Base-by-base conservation (phyloP, 1,140 invertebrate genomes). In the Monochamus saltuarius region DNA sequence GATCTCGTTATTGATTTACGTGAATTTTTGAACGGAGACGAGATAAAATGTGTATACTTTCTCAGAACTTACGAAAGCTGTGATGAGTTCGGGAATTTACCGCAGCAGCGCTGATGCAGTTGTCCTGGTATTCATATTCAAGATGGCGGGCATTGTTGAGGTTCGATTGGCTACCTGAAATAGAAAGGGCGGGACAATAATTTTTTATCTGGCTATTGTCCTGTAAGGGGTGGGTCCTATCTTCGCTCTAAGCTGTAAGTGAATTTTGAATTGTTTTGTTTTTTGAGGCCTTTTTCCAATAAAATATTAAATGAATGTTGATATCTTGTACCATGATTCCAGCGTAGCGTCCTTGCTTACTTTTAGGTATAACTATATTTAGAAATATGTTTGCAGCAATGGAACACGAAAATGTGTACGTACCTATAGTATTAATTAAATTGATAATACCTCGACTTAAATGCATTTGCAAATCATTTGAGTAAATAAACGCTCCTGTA, bases 1-100 rank as follows among this genome's bases (percentile, higher is more conserved):
- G 69, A 71, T 71, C 65, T 62, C 64, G 11, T 37, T 49, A 69
- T 72, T 64, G 70, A 72, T 71, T 69, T 64, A 39, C 67, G 61
- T 64, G 64, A 61, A 59, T 68, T 67, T 69, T 62, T 35, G 50
- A 37, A 46, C 43, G 62, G 56, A 61, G 56, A 40, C 56, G 59
- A 42, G 47, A 36, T 49, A 54, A 64, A 64, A 50, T 66, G 69
- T 62, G 63, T 61, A 57, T 57, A 43, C 59, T 55, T 43, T 58
- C 36, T 54, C 39, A 62, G 62, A 54, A 67, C 51, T 45, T 36
- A 60, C 49, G 64, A 62, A 67, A 63, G 63, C 68, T 68, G 60
- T 68, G 70, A 43, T 47, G 70, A 68, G 68, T 73, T 68, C 68
- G 39, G 34, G 40, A 55, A 63, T 60, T 62, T 62, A 40, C 69